phyloP scores from a whole-genome alignment of 1,140 invertebrate species.

The Ganaspis sp. region DNA sequence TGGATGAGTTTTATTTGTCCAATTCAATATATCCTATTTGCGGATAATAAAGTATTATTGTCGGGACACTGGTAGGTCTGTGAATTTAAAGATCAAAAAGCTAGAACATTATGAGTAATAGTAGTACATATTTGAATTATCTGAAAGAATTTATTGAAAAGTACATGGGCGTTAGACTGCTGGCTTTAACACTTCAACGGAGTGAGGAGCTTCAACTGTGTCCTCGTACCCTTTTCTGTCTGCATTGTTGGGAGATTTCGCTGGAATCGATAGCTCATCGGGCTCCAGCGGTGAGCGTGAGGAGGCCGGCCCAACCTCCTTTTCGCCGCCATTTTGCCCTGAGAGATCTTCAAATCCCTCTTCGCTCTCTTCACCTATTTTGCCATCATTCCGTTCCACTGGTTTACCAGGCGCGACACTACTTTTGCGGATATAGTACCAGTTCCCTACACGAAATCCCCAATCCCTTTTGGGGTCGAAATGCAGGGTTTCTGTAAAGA shows the following conservation, averaged over 20 bases:
- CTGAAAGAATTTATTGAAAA: too few species aligned
- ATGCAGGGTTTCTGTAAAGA: slow-evolving; percentile 50
- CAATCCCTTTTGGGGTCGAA: slow-evolving; percentile 63
- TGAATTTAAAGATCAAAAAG: too few species aligned
- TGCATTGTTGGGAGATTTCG: not conserved
- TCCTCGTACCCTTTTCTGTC: not conserved
- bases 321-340: slow-evolving; percentile 3
- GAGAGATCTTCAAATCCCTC: not conserved
- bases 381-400: slow-evolving; percentile 6
- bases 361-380: not conserved
- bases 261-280: slow-evolving; percentile 2
- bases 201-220: not conserved
- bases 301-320: not conserved
- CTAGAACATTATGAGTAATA: too few species aligned
- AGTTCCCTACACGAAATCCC: slow-evolving; percentile 64
- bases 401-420: not conserved
- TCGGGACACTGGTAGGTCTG: too few species aligned
- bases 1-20: too few species aligned
- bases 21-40: too few species aligned
- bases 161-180: too few species aligned
- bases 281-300: slow-evolving; percentile 3
- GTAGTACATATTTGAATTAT: too few species aligned
- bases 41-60: too few species aligned
- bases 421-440: slow-evolving; percentile 59
- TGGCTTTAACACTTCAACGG: not conserved